phyloP scores from a whole-genome alignment of 2,113 vertebrate species.

The Muscicapa adusta region DNA sequence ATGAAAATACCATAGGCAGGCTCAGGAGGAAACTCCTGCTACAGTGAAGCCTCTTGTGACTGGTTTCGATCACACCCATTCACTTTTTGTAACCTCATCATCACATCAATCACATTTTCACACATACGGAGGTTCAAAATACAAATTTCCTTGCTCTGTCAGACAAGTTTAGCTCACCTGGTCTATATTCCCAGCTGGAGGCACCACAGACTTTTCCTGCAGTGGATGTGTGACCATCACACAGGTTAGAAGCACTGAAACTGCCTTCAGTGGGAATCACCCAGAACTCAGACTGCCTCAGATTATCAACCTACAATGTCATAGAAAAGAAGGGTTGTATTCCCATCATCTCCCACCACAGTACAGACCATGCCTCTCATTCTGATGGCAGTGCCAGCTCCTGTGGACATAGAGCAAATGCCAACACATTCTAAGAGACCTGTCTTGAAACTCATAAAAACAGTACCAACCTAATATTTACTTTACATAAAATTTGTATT shows the following conservation, averaged over 20 bases:
- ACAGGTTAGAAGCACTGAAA: neutral
- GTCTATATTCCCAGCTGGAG: neutral
- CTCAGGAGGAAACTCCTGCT: neutral
- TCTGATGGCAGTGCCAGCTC: neutral
- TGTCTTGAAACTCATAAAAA: neutral
- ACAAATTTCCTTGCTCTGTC: neutral
- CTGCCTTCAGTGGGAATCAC: neutral
- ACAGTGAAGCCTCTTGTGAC: neutral
- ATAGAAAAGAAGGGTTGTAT: neutral
- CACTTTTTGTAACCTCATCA: neutral
- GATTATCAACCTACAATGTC: neutral
- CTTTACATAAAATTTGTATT: neutral
- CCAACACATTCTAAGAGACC: neutral
- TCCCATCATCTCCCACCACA: neutral
- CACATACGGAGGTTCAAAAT: neutral
- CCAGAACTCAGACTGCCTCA: neutral
- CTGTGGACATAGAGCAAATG: neutral
- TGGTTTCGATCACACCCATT: neutral
- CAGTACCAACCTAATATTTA: neutral
- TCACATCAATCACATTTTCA: neutral
- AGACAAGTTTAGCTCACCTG: neutral
- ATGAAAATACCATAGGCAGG: neutral
- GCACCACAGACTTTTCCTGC: neutral
- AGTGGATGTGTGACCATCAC: rapidly evolving
- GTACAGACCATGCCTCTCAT: neutral